Evolutionary conservation across 2,797 vertebrate genomes (phyloP).

Genomic region (Notamacropus eugenii): DNA sequence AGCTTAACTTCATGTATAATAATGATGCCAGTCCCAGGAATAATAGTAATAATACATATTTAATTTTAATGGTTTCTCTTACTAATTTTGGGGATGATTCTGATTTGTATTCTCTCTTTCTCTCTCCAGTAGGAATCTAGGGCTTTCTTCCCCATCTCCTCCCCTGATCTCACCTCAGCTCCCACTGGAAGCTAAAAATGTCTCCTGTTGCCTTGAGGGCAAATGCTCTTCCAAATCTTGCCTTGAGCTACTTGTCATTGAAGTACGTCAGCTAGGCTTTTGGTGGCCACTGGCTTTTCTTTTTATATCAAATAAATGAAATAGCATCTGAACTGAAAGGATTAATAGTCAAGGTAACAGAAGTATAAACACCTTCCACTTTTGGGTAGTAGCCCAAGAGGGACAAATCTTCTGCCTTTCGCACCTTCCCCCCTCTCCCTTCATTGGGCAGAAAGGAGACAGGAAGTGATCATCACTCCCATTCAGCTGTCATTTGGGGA

Average conservation of each 20-base stretch:
- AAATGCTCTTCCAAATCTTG: background rate
- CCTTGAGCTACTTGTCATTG: background rate
- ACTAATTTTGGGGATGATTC: background rate
- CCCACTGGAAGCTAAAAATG: background rate
- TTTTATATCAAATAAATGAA: background rate
- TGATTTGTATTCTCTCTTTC: background rate
- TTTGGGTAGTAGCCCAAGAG: background rate
- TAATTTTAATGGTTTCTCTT: background rate
- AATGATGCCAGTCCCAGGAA: background rate
- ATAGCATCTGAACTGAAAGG: background rate
- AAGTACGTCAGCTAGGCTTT: background rate
- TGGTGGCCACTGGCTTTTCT: background rate
- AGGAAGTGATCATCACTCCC: background rate
- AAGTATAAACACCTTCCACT: background rate
- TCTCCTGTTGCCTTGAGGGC: background rate
- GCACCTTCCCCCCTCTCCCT: background rate
- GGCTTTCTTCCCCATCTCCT: background rate
- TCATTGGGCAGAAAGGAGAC: background rate
- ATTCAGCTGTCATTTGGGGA: background rate
- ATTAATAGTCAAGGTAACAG: conserved; percentile 1
- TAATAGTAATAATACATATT: background rate
- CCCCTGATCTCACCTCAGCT: background rate
- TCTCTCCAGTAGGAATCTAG: background rate
- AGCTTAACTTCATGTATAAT: background rate
- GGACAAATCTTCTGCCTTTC: background rate